These are phyloP conservation scores for Discoglossus pictus DNA, from an alignment of 2,797 vertebrate species.

Conservation along the genomic window DNA sequence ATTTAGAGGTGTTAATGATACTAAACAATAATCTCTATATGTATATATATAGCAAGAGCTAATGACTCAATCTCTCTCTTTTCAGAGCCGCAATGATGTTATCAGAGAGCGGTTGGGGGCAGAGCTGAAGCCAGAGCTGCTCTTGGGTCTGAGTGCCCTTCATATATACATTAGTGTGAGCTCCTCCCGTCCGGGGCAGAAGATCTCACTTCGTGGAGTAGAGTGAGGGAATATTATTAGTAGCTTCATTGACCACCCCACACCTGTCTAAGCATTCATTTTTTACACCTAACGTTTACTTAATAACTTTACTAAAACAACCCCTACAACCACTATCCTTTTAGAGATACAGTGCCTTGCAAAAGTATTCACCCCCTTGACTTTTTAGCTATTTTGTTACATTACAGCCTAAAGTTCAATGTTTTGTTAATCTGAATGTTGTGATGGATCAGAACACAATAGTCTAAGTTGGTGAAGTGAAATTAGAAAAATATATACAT, in stretches of 20 bases:
- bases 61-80: conserved; percentile 19
- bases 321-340: too few relatives aligned
- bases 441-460: too few relatives aligned
- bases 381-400: too few relatives aligned
- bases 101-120: conserved; percentile 93
- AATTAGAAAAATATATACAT: too few relatives aligned
- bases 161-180: conserved; percentile 98
- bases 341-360: too few relatives aligned
- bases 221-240: conserved; percentile 95
- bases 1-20: neutral
- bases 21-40: neutral
- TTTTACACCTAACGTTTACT: too few relatives aligned
- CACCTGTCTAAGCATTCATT: fast-evolving
- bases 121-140: conserved; percentile 92
- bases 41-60: neutral
- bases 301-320: too few relatives aligned
- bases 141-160: conserved; percentile 89
- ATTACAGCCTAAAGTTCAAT: too few relatives aligned
- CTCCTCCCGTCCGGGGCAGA: conserved; percentile 91
- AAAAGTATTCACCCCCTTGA: too few relatives aligned
- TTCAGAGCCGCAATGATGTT: conserved; percentile 95
- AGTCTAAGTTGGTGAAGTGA: too few relatives aligned
- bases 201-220: conserved; percentile 96
- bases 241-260: too few relatives aligned
- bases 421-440: too few relatives aligned